These are phyloP conservation scores for Ranitomeya variabilis DNA, from an alignment of 2,113 vertebrate species.

Conservation along the genomic window DNA sequence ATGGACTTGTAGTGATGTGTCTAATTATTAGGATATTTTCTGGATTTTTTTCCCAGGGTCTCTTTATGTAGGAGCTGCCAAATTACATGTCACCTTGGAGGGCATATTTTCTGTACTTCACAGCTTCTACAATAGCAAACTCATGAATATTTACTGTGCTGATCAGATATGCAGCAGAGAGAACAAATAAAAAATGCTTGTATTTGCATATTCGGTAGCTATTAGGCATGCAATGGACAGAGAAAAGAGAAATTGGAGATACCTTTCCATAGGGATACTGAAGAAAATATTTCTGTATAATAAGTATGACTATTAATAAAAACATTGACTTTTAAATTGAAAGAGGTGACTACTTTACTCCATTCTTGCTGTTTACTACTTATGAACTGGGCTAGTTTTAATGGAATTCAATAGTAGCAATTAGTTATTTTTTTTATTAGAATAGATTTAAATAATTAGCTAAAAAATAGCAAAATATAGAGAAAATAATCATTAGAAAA, in stretches of 20 bases:
- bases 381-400: conserved; percentile 72
- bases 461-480: not conserved
- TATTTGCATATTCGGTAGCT: conserved; percentile 72
- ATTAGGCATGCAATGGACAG: conserved; percentile 64
- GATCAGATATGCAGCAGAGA: conserved; percentile 66
- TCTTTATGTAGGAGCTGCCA: conserved; percentile 61
- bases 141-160: conserved; percentile 74
- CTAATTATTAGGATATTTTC: conserved; percentile 64
- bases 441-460: not conserved
- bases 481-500: not conserved
- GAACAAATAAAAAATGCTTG: conserved; percentile 69
- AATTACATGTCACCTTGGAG: conserved; percentile 65
- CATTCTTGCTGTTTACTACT: conserved; percentile 70
- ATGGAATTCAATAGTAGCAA: conserved; percentile 77
- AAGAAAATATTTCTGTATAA: conserved; percentile 71
- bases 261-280: conserved; percentile 66
- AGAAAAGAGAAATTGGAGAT: conserved; percentile 60
- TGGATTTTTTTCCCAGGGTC: conserved; percentile 58
- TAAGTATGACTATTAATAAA: conserved; percentile 74
- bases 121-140: conserved; percentile 66
- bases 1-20: conserved; percentile 57
- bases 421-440: conserved; percentile 54
- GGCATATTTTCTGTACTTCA: conserved; percentile 63
- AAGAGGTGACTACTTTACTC: conserved; percentile 66
- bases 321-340: conserved; percentile 76